Base-by-base conservation (phyloP, 2,797 vertebrate genomes). In the Crocidura indochinensis region DNA sequence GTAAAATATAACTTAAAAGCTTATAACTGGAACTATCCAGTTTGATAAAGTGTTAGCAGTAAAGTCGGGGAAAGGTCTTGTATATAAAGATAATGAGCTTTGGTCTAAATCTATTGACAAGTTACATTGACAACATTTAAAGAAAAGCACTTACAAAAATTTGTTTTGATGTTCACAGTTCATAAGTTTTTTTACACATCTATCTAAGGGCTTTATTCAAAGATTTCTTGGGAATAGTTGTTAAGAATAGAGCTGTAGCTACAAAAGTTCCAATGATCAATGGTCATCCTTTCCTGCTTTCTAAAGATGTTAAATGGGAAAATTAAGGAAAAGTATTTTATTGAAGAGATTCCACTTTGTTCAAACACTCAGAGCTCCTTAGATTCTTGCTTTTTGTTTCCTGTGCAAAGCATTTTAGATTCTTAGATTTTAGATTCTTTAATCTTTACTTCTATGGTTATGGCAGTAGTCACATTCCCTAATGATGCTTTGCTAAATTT, bases 21-120 rank as follows among this genome's bases (percentile, higher is more conserved):
- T 2, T 83, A 60, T 82, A 83, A 65, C 38, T 65, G 29, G 46
- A 91, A 91, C 65, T 89, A 9, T 80, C 56, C n/a, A 44, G 26
- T 60, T 69, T 79, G 69, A 56, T 83, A 74, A 29, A 88, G 79
- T 91, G 80, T 7, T 46, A 20, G 4, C 11, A 67, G 38, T 46
- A 84, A 24, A 67, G 87, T 76, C 60, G 22, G 9, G 0, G 17
- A 19, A 69, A 20, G 22, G n/a, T 68, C 47, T 76, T 47, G 22
- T 19, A 79, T 88, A 79, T 92, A 27, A 71, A 75, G 83, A 67
- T 68, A 84, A 67, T 75, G n/a, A 20, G 9, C 76, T 84, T 83
- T 86, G 64, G 84, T 88, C 72, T 71, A 75, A 75, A 24, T 69
- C 26, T 46, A 5, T 72, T 79, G 19, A 86, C 12, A 88, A 53